Evolutionary conservation across 2,797 vertebrate genomes (phyloP), one percentile per base, ranked within the genome.

Genomic region (Harpagifer antarcticus): DNA sequence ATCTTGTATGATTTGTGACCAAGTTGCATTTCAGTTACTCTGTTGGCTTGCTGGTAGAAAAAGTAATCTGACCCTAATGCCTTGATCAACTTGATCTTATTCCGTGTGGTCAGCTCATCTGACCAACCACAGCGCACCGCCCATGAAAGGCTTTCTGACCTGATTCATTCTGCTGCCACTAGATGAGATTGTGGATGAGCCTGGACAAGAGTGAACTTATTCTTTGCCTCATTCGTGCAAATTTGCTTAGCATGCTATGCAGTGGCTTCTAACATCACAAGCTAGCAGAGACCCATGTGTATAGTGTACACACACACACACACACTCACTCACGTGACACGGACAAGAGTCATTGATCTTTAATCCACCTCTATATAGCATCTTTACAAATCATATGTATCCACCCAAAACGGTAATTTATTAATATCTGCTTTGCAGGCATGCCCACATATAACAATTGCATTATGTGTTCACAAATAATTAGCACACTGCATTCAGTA

Each of bases 361-460:
- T 89, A 87, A 90, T 91, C 84, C 82, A 89, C 52, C 19, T 67
- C 66, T 62, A 47, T 74, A 53, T 58, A 73, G 31, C 56, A 69
- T 66, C 43, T 82, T 84, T 74, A 9, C 74, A 72, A 73, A 74
- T 68, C 66, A 71, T 56, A 15, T 33, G 69, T 65, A 68, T 59
- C 56, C 78, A 72, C 52, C 62, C 61, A 59, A 52, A 11, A n/a
- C 42, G 72, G 57, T 52, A 68, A 48, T 52, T 53, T 63, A 74
- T 86, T 86, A 57, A 81, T 88, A 52, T 84, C 42, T 45, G 19
- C 9, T 80, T 81, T 79, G 83, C 58, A 79, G 33, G n/a, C 49
- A 82, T 83, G 23, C 54, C 70, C 70, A 70, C 44, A 43, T 61
- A 61, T 77, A 56, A 67, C 3, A 55, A 67, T 33, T 64, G 40